A percentile compares a stretch with the other conserved stretches of the same genome.
These are phyloP conservation scores for Zeus faber DNA, from an alignment of 2,113 vertebrate genomes.

Conservation along the genomic window DNA sequence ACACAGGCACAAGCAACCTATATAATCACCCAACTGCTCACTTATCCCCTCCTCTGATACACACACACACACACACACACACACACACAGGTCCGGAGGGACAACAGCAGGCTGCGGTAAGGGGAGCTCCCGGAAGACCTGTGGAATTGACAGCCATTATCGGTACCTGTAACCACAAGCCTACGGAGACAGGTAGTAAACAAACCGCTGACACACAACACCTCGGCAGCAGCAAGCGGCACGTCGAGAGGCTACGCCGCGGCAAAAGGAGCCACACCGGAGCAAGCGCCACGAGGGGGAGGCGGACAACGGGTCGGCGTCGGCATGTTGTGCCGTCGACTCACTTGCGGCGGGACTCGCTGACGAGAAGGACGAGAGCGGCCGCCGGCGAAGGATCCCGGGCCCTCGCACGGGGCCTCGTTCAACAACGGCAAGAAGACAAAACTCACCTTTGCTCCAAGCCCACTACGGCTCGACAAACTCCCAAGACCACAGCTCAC, in stretches of 20 bases:
- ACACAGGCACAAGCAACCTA: slow-evolving; percentile 34
- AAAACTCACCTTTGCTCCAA: too few species aligned
- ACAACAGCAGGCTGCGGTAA: slow-evolving; percentile 43
- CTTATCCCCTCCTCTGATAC: slow-evolving; percentile 45
- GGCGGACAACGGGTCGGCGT: neutral
- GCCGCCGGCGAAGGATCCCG: too few species aligned
- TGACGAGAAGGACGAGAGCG: too few species aligned
- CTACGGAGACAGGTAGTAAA: slow-evolving; percentile 56
- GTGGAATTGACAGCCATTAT: slow-evolving; percentile 68
- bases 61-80: slow-evolving; percentile 10
- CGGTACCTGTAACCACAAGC: slow-evolving; percentile 64
- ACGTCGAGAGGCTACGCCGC: slow-evolving; percentile 19
- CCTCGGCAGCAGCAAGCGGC: slow-evolving; percentile 15
- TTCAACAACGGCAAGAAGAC: too few species aligned
- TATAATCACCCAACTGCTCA: slow-evolving; percentile 54
- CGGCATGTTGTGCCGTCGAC: slow-evolving; percentile 17
- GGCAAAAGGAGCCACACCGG: slow-evolving; percentile 1
- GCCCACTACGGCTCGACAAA: too few species aligned
- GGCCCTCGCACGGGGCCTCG: too few species aligned
- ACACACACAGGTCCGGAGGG: slow-evolving; percentile 37
- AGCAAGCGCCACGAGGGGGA: neutral
- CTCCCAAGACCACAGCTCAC: too few species aligned
- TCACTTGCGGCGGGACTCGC: slow-evolving; percentile 11
- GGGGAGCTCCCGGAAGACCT: slow-evolving; percentile 56
- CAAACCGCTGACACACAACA: slow-evolving; percentile 34